phyloP scores from a whole-genome alignment of 2,797 vertebrate species.

The Halcyon leucocephala region DNA sequence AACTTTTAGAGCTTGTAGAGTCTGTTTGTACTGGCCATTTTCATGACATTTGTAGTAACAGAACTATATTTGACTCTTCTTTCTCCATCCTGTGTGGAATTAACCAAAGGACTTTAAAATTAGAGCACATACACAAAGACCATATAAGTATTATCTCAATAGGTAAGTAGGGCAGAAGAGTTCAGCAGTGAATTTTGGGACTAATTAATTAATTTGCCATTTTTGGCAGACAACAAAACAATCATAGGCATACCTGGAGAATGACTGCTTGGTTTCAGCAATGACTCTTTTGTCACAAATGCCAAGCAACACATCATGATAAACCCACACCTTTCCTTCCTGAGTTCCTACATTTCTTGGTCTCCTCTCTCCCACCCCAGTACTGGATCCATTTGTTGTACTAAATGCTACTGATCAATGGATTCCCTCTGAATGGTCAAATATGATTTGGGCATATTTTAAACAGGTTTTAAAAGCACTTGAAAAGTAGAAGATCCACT shows the following conservation, averaged over 20 bases:
- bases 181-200: neutral
- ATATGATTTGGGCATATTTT: no score
- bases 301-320: neutral
- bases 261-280: neutral
- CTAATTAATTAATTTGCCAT: neutral
- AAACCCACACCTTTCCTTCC: neutral
- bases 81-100: neutral
- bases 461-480: no score
- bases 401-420: no score
- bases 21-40: neutral
- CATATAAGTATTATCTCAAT: neutral
- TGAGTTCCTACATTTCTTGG: no score
- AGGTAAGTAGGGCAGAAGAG: neutral
- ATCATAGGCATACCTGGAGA: neutral
- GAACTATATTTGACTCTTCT: neutral
- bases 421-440: no score
- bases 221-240: neutral
- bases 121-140: neutral
- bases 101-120: neutral
- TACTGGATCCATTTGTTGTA: no score
- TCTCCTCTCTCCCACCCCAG: no score
- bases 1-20: neutral
- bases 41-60: neutral
- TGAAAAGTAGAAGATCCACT: no score
- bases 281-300: neutral